Conservation (phyloP, 2,888 invertebrate genomes). For the Ornithoptera priamus region DNA sequence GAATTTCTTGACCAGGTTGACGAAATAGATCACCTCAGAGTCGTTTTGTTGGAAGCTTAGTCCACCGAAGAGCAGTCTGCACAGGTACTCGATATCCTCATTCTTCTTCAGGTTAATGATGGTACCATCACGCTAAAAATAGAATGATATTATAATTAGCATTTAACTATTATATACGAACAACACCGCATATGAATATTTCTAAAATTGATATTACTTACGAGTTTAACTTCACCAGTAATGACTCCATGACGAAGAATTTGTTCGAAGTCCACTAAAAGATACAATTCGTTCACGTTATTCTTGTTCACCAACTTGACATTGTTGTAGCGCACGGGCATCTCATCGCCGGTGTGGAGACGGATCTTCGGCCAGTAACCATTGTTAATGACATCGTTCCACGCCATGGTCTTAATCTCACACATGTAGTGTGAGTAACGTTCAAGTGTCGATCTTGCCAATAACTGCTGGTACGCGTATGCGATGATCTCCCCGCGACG, state of each 20-base stretch:
- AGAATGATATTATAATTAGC: not conserved
- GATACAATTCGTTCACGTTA: conserved; percentile 52
- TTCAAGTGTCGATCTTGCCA: conserved; percentile 80
- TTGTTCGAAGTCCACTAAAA: conserved; percentile 69
- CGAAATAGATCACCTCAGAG: conserved; percentile 71
- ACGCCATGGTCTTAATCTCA: conserved; percentile 69
- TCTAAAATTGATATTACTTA: conserved; percentile 42
- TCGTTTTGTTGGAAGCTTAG: conserved; percentile 78
- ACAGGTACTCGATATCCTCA: conserved; percentile 83
- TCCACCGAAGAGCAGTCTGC: conserved; percentile 83
- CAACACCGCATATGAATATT: too few relatives aligned
- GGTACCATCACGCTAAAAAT: conserved; percentile 75
- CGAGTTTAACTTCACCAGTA: conserved; percentile 61
- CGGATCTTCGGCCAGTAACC: conserved; percentile 82
- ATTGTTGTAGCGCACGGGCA: conserved; percentile 77
- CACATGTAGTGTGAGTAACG: conserved; percentile 74
- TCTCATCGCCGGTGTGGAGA: conserved; percentile 78
- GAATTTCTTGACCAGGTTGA: conserved; percentile 59
- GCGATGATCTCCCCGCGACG: conserved; percentile 80
- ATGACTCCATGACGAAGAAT: conserved; percentile 75
- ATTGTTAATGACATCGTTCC: conserved; percentile 60
- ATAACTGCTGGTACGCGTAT: conserved; percentile 82
- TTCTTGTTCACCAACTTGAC: conserved; percentile 48
- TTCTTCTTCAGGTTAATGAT: conserved; percentile 82
- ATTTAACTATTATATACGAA: too few relatives aligned